Conservation (phyloP, 2,113 vertebrate genomes). For the Notothenia coriiceps region DNA sequence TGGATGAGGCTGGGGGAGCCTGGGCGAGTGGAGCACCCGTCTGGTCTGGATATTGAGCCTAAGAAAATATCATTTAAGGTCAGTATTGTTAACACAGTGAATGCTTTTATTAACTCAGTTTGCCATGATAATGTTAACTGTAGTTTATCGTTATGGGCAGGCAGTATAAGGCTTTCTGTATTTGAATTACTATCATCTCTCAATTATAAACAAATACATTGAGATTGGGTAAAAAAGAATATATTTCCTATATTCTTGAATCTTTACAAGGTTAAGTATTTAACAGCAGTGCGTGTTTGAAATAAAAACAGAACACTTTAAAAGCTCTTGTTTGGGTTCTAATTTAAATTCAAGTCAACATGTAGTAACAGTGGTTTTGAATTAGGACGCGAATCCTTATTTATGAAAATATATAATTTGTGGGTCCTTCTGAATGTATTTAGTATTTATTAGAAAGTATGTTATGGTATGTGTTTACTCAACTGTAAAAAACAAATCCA, state of each 20-base stretch:
- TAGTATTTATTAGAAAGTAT: background rate
- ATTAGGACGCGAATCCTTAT: background rate
- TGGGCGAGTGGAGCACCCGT: conserved; percentile 68
- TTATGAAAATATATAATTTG: background rate
- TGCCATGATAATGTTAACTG: background rate
- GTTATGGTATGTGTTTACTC: background rate
- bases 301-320: too few species aligned
- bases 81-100: conserved; percentile 1
- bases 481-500: conserved; percentile 23
- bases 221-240: too few species aligned
- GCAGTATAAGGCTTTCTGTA: background rate
- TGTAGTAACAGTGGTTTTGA: background rate
- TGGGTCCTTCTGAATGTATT: background rate
- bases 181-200: too few species aligned
- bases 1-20: conserved; percentile 67
- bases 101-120: background rate
- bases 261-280: too few species aligned
- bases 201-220: too few species aligned
- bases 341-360: background rate
- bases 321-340: too few species aligned
- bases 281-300: too few species aligned
- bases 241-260: too few species aligned
- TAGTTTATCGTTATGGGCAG: background rate
- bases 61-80: conserved; percentile 19
- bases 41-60: conserved; percentile 86